A percentile compares a stretch with the other conserved stretches of the same genome.
Conservation (phyloP, 1,140 invertebrate genomes). For the Muscidifurax raptorellus region DNA sequence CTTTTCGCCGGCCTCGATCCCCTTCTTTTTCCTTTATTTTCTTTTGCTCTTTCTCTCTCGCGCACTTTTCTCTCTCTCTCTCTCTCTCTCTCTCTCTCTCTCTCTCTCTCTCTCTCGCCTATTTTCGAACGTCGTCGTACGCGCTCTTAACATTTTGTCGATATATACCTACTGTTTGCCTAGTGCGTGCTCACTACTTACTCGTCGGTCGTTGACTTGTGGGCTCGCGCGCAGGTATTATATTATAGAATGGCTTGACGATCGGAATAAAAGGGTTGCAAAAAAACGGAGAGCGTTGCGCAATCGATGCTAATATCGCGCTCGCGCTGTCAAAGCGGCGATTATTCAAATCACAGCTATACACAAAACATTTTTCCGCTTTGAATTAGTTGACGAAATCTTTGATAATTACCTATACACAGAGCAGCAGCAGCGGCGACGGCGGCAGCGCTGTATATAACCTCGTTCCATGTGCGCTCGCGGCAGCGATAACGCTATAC, state of each 20-base stretch:
- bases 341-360: slow-evolving; percentile 46
- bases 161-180: neutral
- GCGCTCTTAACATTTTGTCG: neutral
- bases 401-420: slow-evolving; percentile 42
- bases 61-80: neutral
- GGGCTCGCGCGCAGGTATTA: neutral
- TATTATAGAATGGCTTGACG: neutral
- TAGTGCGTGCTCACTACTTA: neutral
- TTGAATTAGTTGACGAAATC: slow-evolving; percentile 45
- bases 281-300: neutral
- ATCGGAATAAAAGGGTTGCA: slow-evolving; percentile 16
- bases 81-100: slow-evolving; percentile 18
- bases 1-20: slow-evolving; percentile 67
- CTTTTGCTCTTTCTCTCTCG: slow-evolving; percentile 29
- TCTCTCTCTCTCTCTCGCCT: slow-evolving; percentile 2
- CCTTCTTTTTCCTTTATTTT: slow-evolving; percentile 46
- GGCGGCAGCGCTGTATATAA: slow-evolving; percentile 23
- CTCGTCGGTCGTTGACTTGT: slow-evolving; percentile 19
- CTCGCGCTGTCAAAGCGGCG: slow-evolving; percentile 25
- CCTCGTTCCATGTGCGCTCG: too few relatives aligned
- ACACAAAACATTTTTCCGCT: slow-evolving; percentile 42
- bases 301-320: slow-evolving; percentile 41
- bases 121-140: neutral
- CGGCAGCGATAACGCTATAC: too few relatives aligned
- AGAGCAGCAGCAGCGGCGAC: neutral